Conservation (phyloP, 2,888 invertebrate species). For the Chelonus formosanus region DNA sequence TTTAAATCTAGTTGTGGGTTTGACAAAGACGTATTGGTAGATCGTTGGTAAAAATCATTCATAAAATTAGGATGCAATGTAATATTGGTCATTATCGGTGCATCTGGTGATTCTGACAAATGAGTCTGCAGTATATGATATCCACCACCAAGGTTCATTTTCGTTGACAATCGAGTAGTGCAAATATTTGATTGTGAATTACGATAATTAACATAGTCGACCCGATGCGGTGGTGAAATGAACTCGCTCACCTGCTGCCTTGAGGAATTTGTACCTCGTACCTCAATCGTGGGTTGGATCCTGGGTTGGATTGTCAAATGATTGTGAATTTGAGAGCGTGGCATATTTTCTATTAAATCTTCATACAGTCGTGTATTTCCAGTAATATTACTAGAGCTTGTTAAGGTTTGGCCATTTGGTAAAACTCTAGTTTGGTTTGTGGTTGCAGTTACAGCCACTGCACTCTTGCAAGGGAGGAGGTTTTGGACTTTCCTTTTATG, state of each 20-base stretch:
- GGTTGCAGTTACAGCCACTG: conserved; percentile 65
- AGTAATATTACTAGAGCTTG: conserved; percentile 45
- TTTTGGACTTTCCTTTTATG: conserved; percentile 89
- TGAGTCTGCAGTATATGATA: conserved; percentile 58
- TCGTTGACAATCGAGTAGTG: conserved; percentile 57
- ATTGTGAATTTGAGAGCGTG: conserved; percentile 64
- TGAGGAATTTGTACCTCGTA: conserved; percentile 55
- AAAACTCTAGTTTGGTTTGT: conserved; percentile 64
- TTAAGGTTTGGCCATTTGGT: conserved; percentile 64
- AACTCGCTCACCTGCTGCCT: conserved; percentile 50
- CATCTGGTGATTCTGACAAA: conserved; percentile 52
- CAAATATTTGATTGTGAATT: conserved; percentile 60
- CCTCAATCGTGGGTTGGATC: conserved; percentile 61
- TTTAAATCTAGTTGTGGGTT: too few relatives aligned
- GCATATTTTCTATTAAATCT: conserved; percentile 76
- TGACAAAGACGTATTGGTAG: too few relatives aligned
- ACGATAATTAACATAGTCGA: conserved; percentile 63
- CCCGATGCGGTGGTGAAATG: conserved; percentile 54
- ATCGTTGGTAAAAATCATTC: too few relatives aligned
- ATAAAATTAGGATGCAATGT: too few relatives aligned
- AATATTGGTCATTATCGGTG: conserved; percentile 36
- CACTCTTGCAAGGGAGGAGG: conserved; percentile 82
- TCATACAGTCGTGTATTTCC: conserved; percentile 77
- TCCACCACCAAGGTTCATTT: conserved; percentile 58
- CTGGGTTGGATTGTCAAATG: conserved; percentile 49